Evolutionary conservation across 2,888 invertebrate genomes (phyloP).

Genomic region (Argynnis bischoffii): DNA sequence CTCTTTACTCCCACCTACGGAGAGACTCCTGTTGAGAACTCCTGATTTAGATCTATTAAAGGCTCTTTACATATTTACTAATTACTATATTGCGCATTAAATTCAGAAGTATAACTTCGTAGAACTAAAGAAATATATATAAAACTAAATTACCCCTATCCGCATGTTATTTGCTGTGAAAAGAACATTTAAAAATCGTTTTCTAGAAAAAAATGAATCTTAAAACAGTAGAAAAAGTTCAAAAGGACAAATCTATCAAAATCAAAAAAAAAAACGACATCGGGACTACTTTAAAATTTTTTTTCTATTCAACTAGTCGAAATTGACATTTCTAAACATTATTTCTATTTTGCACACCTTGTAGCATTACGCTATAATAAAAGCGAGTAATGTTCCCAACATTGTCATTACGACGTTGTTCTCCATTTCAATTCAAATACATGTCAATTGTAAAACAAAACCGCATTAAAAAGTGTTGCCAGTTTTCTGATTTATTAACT

Average conservation of each 20-base stretch:
- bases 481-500: background rate
- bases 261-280: conserved; percentile 44
- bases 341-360: conserved; percentile 15
- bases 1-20: too few species aligned
- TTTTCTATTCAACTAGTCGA: conserved; percentile 47
- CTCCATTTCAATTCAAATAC: too few species aligned
- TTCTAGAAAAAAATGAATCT: conserved; percentile 25
- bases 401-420: background rate
- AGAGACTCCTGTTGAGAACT: too few species aligned
- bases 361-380: conserved; percentile 17
- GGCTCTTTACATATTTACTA: too few species aligned
- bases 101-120: too few species aligned
- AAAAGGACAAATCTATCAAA: conserved; percentile 5
- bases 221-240: background rate
- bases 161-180: too few species aligned
- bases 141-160: too few species aligned
- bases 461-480: background rate
- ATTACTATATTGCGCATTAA: too few species aligned
- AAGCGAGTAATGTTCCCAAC: conserved; percentile 7
- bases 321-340: conserved; percentile 33
- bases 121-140: too few species aligned
- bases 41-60: too few species aligned
- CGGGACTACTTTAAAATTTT: conserved; percentile 50
- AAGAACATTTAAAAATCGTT: too few species aligned
- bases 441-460: conserved; percentile 2